These are phyloP conservation scores for Rhynchopsitta pachyrhyncha DNA, from an alignment of 2,113 vertebrate species.

Conservation along the genomic window DNA sequence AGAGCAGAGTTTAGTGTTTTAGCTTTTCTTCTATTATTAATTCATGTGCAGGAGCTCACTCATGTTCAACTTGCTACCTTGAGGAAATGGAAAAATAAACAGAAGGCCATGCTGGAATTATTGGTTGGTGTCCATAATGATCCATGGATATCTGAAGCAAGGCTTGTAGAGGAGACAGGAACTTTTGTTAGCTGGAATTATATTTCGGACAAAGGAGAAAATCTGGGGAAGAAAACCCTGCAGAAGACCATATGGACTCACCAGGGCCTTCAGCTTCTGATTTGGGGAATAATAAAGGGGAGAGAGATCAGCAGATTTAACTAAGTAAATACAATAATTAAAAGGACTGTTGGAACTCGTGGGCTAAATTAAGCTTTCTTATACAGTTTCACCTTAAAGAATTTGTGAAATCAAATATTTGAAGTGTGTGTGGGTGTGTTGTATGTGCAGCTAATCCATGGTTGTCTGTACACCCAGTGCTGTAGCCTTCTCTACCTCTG, in stretches of 20 bases:
- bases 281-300: background rate
- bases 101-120: background rate
- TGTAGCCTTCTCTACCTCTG: background rate
- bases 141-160: background rate
- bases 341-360: background rate
- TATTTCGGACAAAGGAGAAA: background rate
- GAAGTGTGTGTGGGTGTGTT: background rate
- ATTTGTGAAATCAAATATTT: background rate
- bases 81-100: background rate
- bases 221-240: background rate
- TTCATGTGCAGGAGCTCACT: background rate
- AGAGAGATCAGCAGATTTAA: background rate
- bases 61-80: background rate
- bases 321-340: background rate
- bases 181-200: background rate
- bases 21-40: background rate
- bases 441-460: background rate
- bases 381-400: background rate
- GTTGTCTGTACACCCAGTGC: background rate
- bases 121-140: background rate
- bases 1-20: background rate
- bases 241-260: background rate
- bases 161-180: background rate
- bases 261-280: background rate
- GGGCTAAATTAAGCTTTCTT: background rate